Conservation (phyloP, 2,888 invertebrate species). For the Disparrhopalites patrizii region DNA sequence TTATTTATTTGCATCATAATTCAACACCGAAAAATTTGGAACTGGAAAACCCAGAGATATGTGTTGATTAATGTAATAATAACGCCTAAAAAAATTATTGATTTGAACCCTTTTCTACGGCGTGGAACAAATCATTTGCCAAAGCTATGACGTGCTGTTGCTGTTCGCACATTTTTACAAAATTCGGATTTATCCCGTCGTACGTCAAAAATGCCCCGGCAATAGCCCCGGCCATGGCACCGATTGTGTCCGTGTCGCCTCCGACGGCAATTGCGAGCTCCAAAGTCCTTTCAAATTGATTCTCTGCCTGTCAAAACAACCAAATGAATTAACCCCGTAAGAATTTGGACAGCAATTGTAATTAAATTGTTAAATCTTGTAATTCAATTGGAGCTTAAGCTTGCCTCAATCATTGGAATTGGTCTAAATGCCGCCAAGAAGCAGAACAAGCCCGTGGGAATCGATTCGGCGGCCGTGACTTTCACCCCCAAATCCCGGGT, state of each 20-base stretch:
- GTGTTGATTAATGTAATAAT: no score
- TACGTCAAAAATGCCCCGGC: conserved; percentile 57
- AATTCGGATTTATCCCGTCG: conserved; percentile 54
- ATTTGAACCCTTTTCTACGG: no score
- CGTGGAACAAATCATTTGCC: no score
- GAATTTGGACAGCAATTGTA: no score
- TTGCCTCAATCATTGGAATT: conserved; percentile 56
- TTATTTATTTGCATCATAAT: no score
- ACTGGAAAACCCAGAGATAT: no score
- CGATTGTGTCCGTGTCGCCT: conserved; percentile 74
- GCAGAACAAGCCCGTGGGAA: conserved; percentile 68
- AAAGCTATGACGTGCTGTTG: no score
- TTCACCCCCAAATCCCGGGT: conserved; percentile 56
- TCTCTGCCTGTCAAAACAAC: conserved; percentile 54
- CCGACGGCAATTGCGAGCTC: conserved; percentile 68
- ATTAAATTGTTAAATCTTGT: no score
- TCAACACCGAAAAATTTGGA: no score
- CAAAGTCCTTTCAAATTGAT: conserved; percentile 61
- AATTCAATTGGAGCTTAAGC: no score
- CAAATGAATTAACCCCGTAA: neutral
- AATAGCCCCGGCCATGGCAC: conserved; percentile 60
- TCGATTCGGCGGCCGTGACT: conserved; percentile 63
- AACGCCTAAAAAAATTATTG: no score
- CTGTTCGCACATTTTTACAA: conserved; percentile 62
- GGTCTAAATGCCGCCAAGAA: conserved; percentile 59